Base-by-base conservation (phyloP, 1,140 invertebrate species). In the Drosophila oshimai region DNA sequence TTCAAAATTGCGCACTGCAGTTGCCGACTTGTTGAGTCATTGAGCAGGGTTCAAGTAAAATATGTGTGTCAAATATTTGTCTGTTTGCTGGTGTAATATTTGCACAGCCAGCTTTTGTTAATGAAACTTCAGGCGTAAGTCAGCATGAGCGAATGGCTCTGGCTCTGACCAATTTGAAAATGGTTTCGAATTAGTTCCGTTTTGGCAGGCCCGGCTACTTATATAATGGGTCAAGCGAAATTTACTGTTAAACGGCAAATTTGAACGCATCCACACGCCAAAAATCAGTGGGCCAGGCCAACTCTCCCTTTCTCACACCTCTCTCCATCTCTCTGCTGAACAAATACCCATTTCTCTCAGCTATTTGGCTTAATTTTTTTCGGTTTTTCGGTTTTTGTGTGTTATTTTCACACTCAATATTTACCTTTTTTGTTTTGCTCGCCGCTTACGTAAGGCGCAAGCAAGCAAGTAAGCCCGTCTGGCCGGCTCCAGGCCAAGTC, bases 381-480 rank as follows among this genome's bases (percentile, higher is more conserved):
- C n/a, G n/a, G n/a, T n/a, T n/a, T n/a, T n/a, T n/a, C n/a, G n/a
- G n/a, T n/a, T n/a, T n/a, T n/a, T 53, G 50, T 55, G 37, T 57
- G 15, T 58, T 61, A 31, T 53, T 72, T 76, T 67, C 65, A 71
- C 69, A 62, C 50, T 70, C 81, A 87, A 87, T 87, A 87, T 87
- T 87, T 87, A 87, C 81, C 81, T 87, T 87, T 87, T 87, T 87
- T 87, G 81, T 87, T 87, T 87, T 87, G 81, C 78, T 87, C 83
- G 41, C 37, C 26, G 60, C 76, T 87, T 87, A 87, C 77, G 73
- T 87, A 87, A 87, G 64, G 53, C 61, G 36, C 67, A n/a, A n/a
- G n/a, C n/a, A n/a, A n/a, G n/a, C n/a, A n/a, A 41, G 45, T 29
- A 58, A 74, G 72, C 58, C 34, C 50, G 71, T 74, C 71, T 33